These are phyloP conservation scores for Lasioglossum marginatum DNA, from an alignment of 2,888 invertebrate genomes.

Conservation along the genomic window DNA sequence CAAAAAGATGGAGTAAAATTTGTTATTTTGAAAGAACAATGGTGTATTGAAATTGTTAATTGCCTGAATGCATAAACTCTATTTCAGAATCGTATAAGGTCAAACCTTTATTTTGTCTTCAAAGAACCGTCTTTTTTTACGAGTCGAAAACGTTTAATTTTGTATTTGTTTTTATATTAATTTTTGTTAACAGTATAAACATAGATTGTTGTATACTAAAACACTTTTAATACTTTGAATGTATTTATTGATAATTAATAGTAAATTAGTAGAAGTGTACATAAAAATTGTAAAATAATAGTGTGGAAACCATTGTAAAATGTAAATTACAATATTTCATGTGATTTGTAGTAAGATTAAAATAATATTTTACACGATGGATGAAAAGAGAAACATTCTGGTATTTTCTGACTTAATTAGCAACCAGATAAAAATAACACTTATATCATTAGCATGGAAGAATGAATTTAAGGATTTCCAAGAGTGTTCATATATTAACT, in stretches of 20 bases:
- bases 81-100: conserved; percentile 39
- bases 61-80: conserved; percentile 26
- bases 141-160: conserved; percentile 24
- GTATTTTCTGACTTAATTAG: conserved; percentile 36
- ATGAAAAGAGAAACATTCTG: conserved; percentile 60
- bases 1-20: conserved; percentile 13
- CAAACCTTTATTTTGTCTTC: conserved; percentile 20
- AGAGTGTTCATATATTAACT: conserved; percentile 51
- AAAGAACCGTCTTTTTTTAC: conserved; percentile 29
- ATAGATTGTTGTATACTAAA: conserved; percentile 33
- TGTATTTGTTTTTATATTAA: conserved; percentile 32
- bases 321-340: conserved; percentile 62
- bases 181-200: conserved; percentile 22
- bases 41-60: conserved; percentile 35
- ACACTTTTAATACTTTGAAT: conserved; percentile 65
- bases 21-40: conserved; percentile 36
- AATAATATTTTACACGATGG: conserved; percentile 72
- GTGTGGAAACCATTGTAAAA: conserved; percentile 70
- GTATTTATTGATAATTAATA: conserved; percentile 77
- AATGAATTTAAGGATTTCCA: conserved; percentile 58
- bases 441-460: conserved; percentile 68
- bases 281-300: conserved; percentile 77
- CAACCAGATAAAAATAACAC: conserved; percentile 59
- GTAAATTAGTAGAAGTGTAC: conserved; percentile 75
- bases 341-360: conserved; percentile 60